Base-by-base conservation (phyloP, 2,797 vertebrate species). In the Spheniscus humboldti region DNA sequence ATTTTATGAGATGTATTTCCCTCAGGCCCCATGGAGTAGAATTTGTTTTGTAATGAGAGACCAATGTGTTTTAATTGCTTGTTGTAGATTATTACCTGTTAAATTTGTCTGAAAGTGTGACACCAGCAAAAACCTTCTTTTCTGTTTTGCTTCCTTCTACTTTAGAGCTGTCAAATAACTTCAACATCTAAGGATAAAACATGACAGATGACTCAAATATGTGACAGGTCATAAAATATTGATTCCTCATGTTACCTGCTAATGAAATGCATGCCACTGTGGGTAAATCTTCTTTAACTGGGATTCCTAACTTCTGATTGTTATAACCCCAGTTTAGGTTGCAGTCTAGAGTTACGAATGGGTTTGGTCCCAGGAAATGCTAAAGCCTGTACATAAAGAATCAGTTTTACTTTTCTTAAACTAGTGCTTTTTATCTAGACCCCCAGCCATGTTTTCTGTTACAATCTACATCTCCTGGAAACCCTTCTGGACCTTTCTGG, bases 151-250 rank as follows among this genome's bases (percentile, higher is more conserved):
- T 88, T 95, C 77, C 33, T 86, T 90, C 31, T 86, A 59, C 59
- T 94, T 90, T 86, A 81, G 53, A 90, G 30, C 89, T 94, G 84
- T 94, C 81, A 94, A 72, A 81, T 67, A 81, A 52, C 47, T 75
- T 69, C 55, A 52, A 15, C 55, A 81, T 81, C 62, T 84, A 75
- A 90, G 66, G 73, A 90, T 79, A 93, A 91, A 83, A 86, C 20
- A 88, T 76, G 93, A 90, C 66, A 86, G 75, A 91, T 86, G 76
- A 92, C 87, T 96, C 91, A 94, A 73, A 75, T 86, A 82, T 52
- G 50, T 94, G 93, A 45, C 94, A 94, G 85, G 89, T 88, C 89
- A 94, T 96, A 84, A 94, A 97, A 93, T 95, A 94, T 22, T 88
- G 76, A 94, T 86, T 92, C 64, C 92, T 81, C 63, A 20, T 45